Evolutionary conservation across 2,797 vertebrate species (phyloP).

Genomic region (Delichon dasypus): DNA sequence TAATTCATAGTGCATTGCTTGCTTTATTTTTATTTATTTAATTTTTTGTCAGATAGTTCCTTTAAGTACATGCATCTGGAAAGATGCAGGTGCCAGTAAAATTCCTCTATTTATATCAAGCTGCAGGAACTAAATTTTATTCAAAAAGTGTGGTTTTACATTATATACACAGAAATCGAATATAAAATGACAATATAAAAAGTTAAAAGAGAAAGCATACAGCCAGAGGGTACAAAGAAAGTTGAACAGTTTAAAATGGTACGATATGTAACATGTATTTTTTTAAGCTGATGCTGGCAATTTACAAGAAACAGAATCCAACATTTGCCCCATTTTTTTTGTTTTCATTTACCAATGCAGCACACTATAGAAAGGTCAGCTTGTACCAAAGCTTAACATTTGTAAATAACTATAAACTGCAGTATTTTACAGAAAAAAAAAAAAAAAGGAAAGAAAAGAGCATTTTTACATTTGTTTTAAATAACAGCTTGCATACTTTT

Average conservation of each 20-base stretch:
- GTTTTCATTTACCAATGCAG: slow-evolving; percentile 79
- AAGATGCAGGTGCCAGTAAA: slow-evolving; percentile 88
- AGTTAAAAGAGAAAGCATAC: slow-evolving; percentile 91
- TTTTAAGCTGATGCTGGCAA: slow-evolving; percentile 91
- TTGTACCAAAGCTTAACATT: slow-evolving; percentile 95
- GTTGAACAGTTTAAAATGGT: slow-evolving; percentile 93
- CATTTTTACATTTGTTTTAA: slow-evolving; percentile 81
- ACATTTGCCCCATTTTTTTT: slow-evolving; percentile 74
- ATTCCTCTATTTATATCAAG: slow-evolving; percentile 91
- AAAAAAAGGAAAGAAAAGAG: slow-evolving; percentile 72
- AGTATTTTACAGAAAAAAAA: slow-evolving; percentile 89
- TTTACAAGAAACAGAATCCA: slow-evolving; percentile 88
- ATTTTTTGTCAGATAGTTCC: slow-evolving; percentile 84
- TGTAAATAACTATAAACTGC: slow-evolving; percentile 94
- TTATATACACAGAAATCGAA: slow-evolving; percentile 95
- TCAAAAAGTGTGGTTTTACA: slow-evolving; percentile 92
- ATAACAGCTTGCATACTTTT: slow-evolving; percentile 90
- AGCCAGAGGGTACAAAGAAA: slow-evolving; percentile 95
- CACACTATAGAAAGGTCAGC: slow-evolving; percentile 89
- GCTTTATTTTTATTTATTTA: slow-evolving; percentile 81
- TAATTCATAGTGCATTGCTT: slow-evolving; percentile 89
- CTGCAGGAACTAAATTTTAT: slow-evolving; percentile 91
- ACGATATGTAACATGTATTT: slow-evolving; percentile 87
- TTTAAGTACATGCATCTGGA: slow-evolving; percentile 87
- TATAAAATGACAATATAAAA: slow-evolving; percentile 99